A percentile compares a stretch with the other conserved stretches of the same genome.
These are phyloP conservation scores for Distichodus sexfasciatus DNA, from an alignment of 2,797 vertebrate species.

Conservation along the genomic window DNA sequence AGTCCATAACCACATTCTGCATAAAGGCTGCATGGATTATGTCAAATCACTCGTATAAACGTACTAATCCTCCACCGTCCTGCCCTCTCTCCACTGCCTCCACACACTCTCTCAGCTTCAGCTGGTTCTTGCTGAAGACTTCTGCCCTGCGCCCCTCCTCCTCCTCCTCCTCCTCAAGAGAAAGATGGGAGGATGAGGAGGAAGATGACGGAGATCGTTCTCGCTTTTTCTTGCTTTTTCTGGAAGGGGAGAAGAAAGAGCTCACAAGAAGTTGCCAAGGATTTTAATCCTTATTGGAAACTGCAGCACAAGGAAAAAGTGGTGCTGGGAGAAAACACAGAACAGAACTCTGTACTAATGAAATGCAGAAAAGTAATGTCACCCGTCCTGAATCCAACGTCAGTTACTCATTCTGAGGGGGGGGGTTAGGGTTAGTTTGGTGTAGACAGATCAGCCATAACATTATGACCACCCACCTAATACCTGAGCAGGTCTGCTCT, in stretches of 20 bases:
- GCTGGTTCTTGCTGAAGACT: slow-evolving; percentile 77
- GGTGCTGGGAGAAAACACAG: no score
- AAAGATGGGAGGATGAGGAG: slow-evolving; percentile 82
- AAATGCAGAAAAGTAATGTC: no score
- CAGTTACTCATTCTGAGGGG: no score
- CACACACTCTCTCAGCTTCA: slow-evolving; percentile 77
- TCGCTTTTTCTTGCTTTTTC: slow-evolving; percentile 85
- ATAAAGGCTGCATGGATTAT: neutral
- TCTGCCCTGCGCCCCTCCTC: slow-evolving; percentile 80
- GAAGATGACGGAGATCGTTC: slow-evolving; percentile 87
- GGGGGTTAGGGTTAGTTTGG: no score
- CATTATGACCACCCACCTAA: no score
- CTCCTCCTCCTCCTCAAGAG: slow-evolving; percentile 72
- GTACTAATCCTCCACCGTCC: slow-evolving; percentile 86
- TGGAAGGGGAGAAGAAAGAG: slow-evolving; percentile 55
- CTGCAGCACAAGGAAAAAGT: neutral
- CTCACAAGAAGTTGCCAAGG: neutral
- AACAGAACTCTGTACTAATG: no score
- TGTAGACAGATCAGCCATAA: no score
- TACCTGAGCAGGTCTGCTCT: no score
- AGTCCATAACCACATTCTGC: neutral
- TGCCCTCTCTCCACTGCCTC: slow-evolving; percentile 76
- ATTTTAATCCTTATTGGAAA: neutral
- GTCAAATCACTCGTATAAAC: slow-evolving; percentile 48
- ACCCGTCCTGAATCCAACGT: no score